Base-by-base conservation (phyloP, 2,888 invertebrate genomes). In the Temnothorax rugatulus region DNA sequence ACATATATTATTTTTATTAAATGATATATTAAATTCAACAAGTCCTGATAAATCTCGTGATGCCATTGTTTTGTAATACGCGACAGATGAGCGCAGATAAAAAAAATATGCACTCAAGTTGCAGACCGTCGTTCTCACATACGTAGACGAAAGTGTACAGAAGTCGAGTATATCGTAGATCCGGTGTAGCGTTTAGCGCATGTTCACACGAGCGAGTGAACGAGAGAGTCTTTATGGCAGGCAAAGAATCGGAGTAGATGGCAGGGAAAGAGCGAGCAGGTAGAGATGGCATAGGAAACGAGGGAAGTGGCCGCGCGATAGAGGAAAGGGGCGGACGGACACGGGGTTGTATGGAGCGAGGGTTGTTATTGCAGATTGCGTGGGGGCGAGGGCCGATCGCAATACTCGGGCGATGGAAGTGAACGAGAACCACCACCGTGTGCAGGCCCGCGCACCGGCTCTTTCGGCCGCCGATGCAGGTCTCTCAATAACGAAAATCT, bases 281-380 rank as follows among this genome's bases (percentile, higher is more conserved):
- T 75, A 63, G 77, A 75, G 52, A 76, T 52, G 66, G n/a, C 57
- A 76, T 71, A 29, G 68, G 47, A n/a, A 66, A 59, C 71, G 57
- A 15, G 73, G 7, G 57, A 38, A 11, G 79, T 21, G 59, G 63
- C 18, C 21, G 61, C 54, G 57, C 64, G 74, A 66, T 21, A 21
- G 82, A 69, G 71, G 75, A 25, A 61, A 52, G 15, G 50, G 38
- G 66, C 82, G 86, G 66, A 76, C 4, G 34, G 34, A 18, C 41
- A 69, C 41, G 64, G 64, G 75, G 79, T 79, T 86, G 86, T 84
- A 88, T 83, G 84, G 92, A 92, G 89, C 90, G 93, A 93, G 91
- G 93, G 93, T 93, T 93, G 93, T 93, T 93, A 93, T 93, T 93
- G 92, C 93, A 93, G 93, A 93, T 93, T 93, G 92, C 92, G 91